Evolutionary conservation across 37 sponge, comb jelly and placozoan genomes (phyloP).

Genomic region (Cladorhizidae sp.): DNA sequence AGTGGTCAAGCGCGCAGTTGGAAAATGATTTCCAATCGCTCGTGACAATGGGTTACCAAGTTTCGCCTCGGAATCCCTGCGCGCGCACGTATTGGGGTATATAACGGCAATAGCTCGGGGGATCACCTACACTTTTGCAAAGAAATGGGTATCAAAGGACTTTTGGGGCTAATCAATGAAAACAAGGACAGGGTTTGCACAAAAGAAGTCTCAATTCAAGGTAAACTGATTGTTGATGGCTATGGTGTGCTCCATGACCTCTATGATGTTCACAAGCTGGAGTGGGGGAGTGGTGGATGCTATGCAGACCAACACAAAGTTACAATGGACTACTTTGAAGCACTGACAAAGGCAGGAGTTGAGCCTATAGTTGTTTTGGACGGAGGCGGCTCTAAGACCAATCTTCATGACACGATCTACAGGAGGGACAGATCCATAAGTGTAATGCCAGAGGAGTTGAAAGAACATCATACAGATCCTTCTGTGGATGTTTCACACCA

Average conservation of each 20-base stretch:
- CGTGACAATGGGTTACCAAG: no score
- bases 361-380: constrained; percentile 8
- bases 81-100: no score
- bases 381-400: neutral
- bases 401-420: neutral
- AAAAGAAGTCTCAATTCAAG: neutral
- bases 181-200: neutral
- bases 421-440: constrained; percentile 1
- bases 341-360: neutral
- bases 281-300: constrained; percentile 7
- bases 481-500: neutral
- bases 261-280: neutral
- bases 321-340: neutral
- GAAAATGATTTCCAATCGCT: no score
- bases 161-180: neutral
- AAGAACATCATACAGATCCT: neutral
- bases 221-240: constrained; percentile 4
- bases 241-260: neutral
- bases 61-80: no score
- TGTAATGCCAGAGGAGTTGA: neutral
- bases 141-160: constrained; percentile 6
- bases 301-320: neutral
- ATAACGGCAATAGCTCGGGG: no score
- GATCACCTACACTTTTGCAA: no score
- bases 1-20: no score